Conservation (phyloP, 2,797 vertebrate genomes). For the Danio aesculapii region DNA sequence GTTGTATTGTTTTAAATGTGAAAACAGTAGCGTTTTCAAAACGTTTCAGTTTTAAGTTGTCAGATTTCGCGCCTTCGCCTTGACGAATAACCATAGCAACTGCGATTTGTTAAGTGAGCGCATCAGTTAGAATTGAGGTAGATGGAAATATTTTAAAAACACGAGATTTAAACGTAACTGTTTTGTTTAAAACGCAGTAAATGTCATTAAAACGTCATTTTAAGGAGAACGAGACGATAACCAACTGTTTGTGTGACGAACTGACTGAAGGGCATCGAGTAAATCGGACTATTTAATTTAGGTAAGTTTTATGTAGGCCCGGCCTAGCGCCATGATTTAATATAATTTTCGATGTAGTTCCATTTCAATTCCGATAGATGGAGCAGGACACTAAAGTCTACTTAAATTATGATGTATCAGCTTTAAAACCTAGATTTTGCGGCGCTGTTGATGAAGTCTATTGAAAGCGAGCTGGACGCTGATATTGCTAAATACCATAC, state of each 20-base stretch:
- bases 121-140: too few relatives aligned
- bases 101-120: too few relatives aligned
- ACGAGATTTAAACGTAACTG: not conserved
- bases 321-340: not conserved
- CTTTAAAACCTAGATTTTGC: slow-evolving; percentile 15
- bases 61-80: too few relatives aligned
- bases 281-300: not conserved
- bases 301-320: not conserved
- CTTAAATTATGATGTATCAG: slow-evolving; percentile 24
- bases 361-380: slow-evolving; percentile 19
- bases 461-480: not conserved
- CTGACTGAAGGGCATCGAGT: not conserved
- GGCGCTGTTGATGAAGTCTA: not conserved
- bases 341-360: not conserved
- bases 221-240: not conserved
- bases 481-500: not conserved
- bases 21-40: too few relatives aligned
- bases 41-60: too few relatives aligned
- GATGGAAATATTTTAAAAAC: not conserved
- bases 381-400: not conserved
- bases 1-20: too few relatives aligned
- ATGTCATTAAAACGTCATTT: not conserved
- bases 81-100: too few relatives aligned
- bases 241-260: not conserved
- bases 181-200: not conserved